Conservation (phyloP, 2,797 vertebrate species). For the Pipistrellus pygmaeus region DNA sequence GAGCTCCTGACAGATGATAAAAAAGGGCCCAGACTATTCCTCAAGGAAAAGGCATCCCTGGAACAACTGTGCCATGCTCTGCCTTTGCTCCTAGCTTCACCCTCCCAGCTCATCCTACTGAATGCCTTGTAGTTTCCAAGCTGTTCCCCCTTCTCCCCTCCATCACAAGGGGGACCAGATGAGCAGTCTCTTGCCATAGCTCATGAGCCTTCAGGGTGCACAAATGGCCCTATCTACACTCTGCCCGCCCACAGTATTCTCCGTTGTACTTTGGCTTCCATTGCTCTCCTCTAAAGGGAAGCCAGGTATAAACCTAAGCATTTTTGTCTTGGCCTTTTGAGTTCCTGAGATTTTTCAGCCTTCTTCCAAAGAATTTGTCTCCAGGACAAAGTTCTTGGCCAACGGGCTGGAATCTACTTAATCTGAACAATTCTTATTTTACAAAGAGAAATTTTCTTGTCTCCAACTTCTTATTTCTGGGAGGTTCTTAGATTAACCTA, state of each 20-base stretch:
- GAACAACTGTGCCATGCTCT: not conserved
- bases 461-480: not conserved
- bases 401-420: not conserved
- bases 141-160: not conserved
- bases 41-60: conserved; percentile 9
- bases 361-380: not conserved
- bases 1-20: conserved; percentile 45
- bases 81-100: not conserved
- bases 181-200: not conserved
- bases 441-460: not conserved
- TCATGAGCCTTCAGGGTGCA: not conserved
- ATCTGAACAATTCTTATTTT: conserved; percentile 12
- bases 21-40: conserved; percentile 42
- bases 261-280: not conserved
- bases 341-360: not conserved
- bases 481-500: not conserved
- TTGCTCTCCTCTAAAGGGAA: not conserved
- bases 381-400: not conserved
- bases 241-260: not conserved
- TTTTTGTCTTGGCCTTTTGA: not conserved
- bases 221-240: not conserved
- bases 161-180: not conserved
- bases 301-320: not conserved
- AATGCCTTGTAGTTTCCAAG: not conserved
- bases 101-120: not conserved